Percentiles rank a stretch among this genome's conserved stretches.
Conservation (phyloP, 2,113 vertebrate species). For the Rafetus swinhoei region DNA sequence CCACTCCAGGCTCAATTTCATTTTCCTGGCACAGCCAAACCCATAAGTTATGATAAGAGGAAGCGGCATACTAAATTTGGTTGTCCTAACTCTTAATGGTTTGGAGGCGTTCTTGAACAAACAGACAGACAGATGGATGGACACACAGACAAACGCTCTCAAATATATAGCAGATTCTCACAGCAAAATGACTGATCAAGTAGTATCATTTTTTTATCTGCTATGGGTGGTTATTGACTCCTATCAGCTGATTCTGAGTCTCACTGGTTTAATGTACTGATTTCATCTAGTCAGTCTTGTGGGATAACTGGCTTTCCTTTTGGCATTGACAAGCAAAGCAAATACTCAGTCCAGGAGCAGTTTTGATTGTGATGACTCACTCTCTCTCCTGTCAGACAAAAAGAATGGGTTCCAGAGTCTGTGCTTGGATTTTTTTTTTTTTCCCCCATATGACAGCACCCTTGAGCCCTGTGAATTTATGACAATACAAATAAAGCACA, state of each 20-base stretch:
- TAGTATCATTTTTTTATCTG: not conserved
- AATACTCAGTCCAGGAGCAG: not conserved
- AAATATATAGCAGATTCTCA: too few relatives aligned
- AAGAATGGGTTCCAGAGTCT: not conserved
- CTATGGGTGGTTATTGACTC: not conserved
- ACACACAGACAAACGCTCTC: too few relatives aligned
- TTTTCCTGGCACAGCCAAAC: too few relatives aligned
- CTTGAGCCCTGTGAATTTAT: not conserved
- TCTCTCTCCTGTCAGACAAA: not conserved
- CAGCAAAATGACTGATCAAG: not conserved
- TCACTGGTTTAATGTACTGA: not conserved
- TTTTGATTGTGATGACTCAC: not conserved
- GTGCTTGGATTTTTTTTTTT: not conserved
- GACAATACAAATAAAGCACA: not conserved
- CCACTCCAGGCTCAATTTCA: too few relatives aligned
- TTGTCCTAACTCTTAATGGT: too few relatives aligned
- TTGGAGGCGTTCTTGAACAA: too few relatives aligned
- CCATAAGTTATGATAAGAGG: too few relatives aligned
- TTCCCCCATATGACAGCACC: not conserved
- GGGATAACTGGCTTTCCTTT: not conserved
- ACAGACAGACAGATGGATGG: too few relatives aligned
- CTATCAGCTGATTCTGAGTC: not conserved
- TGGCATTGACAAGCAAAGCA: not conserved
- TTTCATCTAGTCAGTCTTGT: not conserved
- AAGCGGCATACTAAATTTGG: too few relatives aligned